Percentiles rank a stretch among this genome's conserved stretches.
Evolutionary conservation across 2,888 invertebrate genomes (phyloP).

Genomic region (Meganola albula): DNA sequence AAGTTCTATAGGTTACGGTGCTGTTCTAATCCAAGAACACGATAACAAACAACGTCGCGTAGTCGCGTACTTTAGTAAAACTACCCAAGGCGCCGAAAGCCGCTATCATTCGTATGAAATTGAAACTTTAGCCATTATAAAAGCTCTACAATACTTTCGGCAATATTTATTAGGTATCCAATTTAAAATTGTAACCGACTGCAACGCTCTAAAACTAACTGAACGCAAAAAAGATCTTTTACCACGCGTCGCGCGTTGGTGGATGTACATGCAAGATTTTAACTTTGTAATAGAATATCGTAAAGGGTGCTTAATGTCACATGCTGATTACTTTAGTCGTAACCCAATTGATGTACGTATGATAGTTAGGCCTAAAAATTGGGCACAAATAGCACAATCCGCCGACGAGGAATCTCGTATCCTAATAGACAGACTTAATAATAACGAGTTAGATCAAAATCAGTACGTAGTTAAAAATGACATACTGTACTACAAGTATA

Average conservation of each 20-base stretch:
- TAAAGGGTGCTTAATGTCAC: conserved; percentile 20
- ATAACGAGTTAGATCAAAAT: background rate
- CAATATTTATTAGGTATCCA: conserved; percentile 21
- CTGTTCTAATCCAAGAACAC: conserved; percentile 13
- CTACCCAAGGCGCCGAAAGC: conserved; percentile 10
- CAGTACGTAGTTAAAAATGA: conserved; percentile 2
- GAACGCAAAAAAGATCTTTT: conserved; percentile 25
- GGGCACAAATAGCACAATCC: conserved; percentile 16
- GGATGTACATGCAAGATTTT: conserved; percentile 27
- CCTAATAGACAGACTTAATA: background rate
- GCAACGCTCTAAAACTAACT: conserved; percentile 25
- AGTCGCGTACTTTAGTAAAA: conserved; percentile 17
- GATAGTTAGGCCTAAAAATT: conserved; percentile 9
- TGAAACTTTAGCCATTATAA: conserved; percentile 20
- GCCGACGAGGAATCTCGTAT: background rate
- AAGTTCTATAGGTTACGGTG: conserved; percentile 15
- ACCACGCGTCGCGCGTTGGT: conserved; percentile 26
- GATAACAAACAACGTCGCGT: conserved; percentile 7
- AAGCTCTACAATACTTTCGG: conserved; percentile 24
- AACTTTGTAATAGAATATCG: conserved; percentile 22
- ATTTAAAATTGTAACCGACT: no score
- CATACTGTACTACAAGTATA: conserved; percentile 8
- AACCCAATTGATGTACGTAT: conserved; percentile 11
- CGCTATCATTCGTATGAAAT: conserved; percentile 23
- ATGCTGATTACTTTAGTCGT: conserved; percentile 23